These are phyloP conservation scores for Eupithecia abbreviata DNA, from an alignment of 2,888 invertebrate species.

Conservation along the genomic window DNA sequence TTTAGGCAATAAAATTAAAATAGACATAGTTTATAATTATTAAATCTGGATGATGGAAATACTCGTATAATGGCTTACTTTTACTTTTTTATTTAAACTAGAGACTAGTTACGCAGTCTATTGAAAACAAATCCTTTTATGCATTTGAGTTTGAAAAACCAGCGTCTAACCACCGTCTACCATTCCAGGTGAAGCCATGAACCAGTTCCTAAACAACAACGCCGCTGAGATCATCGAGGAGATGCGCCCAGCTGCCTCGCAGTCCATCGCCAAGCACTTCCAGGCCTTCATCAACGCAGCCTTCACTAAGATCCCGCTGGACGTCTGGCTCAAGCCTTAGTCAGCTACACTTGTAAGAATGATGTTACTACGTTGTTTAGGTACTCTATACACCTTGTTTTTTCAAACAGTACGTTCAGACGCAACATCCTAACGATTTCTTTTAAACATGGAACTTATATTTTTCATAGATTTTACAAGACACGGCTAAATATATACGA, in stretches of 20 bases:
- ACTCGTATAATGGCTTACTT: too few species aligned
- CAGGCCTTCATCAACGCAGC: conserved; percentile 89
- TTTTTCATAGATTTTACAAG: background rate
- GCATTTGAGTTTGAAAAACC: background rate
- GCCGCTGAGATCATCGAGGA: conserved; percentile 91
- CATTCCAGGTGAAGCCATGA: conserved; percentile 89
- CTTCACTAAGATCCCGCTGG: conserved; percentile 88
- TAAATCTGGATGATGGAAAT: too few species aligned
- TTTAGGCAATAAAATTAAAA: too few species aligned
- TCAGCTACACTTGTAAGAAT: background rate
- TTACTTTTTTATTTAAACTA: too few species aligned
- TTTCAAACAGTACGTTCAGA: background rate
- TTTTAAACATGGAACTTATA: background rate
- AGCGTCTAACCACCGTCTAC: background rate
- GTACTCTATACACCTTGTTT: background rate
- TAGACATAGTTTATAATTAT: too few species aligned
- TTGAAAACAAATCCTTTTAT: too few species aligned
- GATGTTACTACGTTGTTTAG: background rate
- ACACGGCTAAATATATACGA: background rate
- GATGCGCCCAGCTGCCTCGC: conserved; percentile 90
- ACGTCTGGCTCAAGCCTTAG: conserved; percentile 86
- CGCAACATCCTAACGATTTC: background rate
- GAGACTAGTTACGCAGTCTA: too few species aligned
- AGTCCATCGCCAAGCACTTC: conserved; percentile 89
- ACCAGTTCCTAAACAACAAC: conserved; percentile 92